phyloP scores from a whole-genome alignment of 2,888 invertebrate species.

The Xestia xanthographa region DNA sequence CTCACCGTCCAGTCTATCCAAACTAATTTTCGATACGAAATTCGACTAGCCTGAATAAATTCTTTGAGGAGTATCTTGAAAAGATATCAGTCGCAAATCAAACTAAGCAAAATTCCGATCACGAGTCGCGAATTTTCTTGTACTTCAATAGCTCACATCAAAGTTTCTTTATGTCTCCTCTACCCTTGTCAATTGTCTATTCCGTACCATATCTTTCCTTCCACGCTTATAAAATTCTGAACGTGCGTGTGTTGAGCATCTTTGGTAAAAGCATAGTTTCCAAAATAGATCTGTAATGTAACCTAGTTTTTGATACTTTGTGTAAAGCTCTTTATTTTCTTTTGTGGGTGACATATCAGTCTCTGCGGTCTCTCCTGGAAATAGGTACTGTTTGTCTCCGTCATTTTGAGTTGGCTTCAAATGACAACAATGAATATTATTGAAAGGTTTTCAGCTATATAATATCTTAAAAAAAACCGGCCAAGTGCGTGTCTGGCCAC shows the following conservation, averaged over 20 bases:
- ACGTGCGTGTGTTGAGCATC: conserved; percentile 51
- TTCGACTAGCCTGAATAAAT: conserved; percentile 62
- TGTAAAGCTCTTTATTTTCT: conserved; percentile 41
- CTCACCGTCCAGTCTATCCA: conserved; percentile 50
- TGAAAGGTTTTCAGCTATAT: neutral
- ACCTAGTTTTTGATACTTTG: conserved; percentile 62
- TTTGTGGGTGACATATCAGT: conserved; percentile 27
- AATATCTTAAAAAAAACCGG: neutral
- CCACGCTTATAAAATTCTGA: conserved; percentile 66
- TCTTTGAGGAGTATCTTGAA: conserved; percentile 63
- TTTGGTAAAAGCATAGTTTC: conserved; percentile 59
- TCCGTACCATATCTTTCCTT: conserved; percentile 75
- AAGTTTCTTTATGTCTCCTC: conserved; percentile 80
- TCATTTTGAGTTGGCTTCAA: neutral
- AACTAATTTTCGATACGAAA: conserved; percentile 66
- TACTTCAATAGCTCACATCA: conserved; percentile 82
- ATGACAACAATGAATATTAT: neutral
- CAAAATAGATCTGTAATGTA: conserved; percentile 59
- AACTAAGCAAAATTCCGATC: conserved; percentile 79
- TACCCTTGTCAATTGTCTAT: conserved; percentile 85
- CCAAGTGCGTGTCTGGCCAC: no score
- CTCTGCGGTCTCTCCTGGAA: neutral
- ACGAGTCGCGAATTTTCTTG: conserved; percentile 79
- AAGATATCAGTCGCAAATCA: conserved; percentile 77
- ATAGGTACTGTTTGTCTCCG: neutral